These are phyloP conservation scores for Phyllotis vaccarum DNA, from an alignment of 2,797 vertebrate species.

Conservation along the genomic window DNA sequence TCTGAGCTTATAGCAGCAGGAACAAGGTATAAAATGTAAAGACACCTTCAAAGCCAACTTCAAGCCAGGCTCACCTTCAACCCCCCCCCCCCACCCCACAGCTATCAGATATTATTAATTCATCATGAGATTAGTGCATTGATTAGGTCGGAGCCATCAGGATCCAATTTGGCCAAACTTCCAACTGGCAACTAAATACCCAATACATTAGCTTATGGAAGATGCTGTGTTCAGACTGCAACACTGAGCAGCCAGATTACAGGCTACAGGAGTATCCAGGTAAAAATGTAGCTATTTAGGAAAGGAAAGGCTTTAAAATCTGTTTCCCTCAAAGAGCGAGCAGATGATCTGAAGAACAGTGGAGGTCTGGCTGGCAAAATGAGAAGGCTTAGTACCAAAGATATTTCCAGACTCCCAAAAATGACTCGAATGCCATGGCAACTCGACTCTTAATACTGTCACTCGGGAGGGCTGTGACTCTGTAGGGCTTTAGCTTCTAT, in stretches of 20 bases:
- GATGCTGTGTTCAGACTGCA: neutral
- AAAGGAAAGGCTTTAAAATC: neutral
- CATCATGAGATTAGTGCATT: neutral
- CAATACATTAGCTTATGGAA: too few species aligned
- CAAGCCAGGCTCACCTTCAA: too few species aligned
- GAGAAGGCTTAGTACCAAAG: neutral
- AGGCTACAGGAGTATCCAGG: neutral
- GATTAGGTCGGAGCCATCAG: neutral
- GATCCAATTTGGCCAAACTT: neutral
- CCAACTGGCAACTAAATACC: neutral
- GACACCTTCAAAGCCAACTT: neutral
- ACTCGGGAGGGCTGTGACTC: neutral
- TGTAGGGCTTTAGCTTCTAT: neutral
- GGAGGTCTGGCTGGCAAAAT: neutral
- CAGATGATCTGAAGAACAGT: neutral
- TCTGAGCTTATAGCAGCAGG: neutral
- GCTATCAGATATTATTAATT: neutral
- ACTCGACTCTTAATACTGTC: neutral
- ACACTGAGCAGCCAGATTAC: neutral
- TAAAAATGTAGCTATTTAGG: neutral
- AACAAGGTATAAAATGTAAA: neutral
- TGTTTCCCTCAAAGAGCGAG: neutral
- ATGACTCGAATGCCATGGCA: conserved; percentile 58
- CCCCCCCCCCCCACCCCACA: neutral
- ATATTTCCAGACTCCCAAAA: conserved; percentile 67